A percentile compares a stretch with the other conserved stretches of the same genome.
Evolutionary conservation across 2,113 vertebrate genomes (phyloP).

Genomic region (Ceyx melanurus): DNA sequence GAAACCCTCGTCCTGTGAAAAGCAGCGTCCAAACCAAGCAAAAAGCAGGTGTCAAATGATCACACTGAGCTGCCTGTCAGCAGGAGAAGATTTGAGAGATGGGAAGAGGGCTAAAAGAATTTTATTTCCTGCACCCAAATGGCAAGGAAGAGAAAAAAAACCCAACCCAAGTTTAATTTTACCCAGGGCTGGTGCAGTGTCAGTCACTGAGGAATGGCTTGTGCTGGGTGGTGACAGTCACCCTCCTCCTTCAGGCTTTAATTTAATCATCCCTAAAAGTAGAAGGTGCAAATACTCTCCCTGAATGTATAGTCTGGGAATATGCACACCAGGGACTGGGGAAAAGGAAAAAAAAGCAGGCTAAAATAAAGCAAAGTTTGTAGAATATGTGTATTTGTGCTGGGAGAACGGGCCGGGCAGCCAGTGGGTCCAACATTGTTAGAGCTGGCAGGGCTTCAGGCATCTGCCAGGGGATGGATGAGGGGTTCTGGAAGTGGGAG

Average conservation of each 20-base stretch:
- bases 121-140: conserved; percentile 15
- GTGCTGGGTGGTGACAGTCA: not conserved
- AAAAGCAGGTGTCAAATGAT: not conserved
- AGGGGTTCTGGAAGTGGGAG: conserved; percentile 21
- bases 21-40: not conserved
- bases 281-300: not conserved
- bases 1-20: not conserved
- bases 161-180: conserved; percentile 43
- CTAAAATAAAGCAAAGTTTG: not conserved
- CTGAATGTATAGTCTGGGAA: not conserved
- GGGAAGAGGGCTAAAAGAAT: not conserved
- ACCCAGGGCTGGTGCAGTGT: conserved; percentile 16
- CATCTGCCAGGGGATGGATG: conserved; percentile 17
- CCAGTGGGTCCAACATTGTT: not conserved
- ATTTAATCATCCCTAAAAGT: not conserved
- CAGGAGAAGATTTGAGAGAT: conserved; percentile 7
- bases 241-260: not conserved
- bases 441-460: conserved; percentile 12
- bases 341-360: too few relatives aligned
- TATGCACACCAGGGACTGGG: not conserved
- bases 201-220: not conserved
- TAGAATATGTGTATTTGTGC: not conserved
- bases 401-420: not conserved
- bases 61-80: not conserved
- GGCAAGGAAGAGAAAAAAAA: not conserved